Evolutionary conservation across 2,888 invertebrate species (phyloP).

Genomic region (Tenthredo distinguenda): DNA sequence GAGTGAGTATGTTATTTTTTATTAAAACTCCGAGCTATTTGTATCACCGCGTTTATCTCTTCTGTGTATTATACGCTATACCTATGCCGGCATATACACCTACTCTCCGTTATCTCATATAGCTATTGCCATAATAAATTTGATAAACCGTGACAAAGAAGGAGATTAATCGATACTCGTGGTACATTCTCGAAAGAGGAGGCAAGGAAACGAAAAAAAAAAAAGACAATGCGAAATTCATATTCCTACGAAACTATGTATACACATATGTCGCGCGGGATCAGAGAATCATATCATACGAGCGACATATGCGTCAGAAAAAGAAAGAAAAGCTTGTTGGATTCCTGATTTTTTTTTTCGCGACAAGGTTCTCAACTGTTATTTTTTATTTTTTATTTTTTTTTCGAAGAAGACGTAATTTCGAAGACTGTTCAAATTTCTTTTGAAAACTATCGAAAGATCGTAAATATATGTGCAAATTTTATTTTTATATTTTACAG

Average conservation of each 20-base stretch:
- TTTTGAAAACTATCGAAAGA: no score
- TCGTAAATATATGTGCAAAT: no score
- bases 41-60: background rate
- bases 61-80: background rate
- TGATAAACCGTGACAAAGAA: constrained; percentile 14
- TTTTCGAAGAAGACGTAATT: no score
- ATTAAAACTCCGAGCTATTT: background rate
- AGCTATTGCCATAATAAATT: constrained; percentile 23
- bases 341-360: no score
- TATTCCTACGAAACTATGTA: background rate
- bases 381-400: no score
- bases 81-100: background rate
- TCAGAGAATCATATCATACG: no score
- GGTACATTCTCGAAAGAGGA: background rate
- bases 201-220: background rate
- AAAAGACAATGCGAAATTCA: background rate
- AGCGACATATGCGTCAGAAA: no score
- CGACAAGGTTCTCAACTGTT: no score
- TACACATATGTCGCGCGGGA: no score
- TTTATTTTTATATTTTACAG: no score
- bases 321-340: no score
- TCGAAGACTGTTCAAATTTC: no score
- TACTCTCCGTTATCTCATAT: background rate
- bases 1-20: background rate
- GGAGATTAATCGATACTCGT: background rate